Base-by-base conservation (phyloP, 2,797 vertebrate genomes). In the Acipenser ruthenus region DNA sequence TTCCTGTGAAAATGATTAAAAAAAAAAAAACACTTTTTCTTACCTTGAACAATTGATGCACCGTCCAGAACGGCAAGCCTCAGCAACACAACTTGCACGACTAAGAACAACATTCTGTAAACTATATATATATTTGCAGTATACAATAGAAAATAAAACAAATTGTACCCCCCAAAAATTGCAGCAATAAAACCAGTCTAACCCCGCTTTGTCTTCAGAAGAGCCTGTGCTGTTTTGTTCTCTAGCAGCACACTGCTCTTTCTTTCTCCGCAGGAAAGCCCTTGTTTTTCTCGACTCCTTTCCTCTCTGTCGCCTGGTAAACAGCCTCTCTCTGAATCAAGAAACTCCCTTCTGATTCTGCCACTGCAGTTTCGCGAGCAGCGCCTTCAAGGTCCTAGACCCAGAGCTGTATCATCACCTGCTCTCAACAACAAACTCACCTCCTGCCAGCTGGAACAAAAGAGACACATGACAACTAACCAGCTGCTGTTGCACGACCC, bases 11-110 rank as follows among this genome's bases (percentile, higher is more conserved):
- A 23, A 23, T 1, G 3, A 23, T n/a, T n/a, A 23, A 23, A 23
- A 23, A 37, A 37, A 37, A 37, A 37, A 37, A 37, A 37, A 37
- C 15, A 18, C 23, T 18, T 51, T 49, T 11, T 51, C 67, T 75
- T 88, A 89, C 89, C 88, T 82, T 74, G 65, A 64, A 68, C 70
- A 68, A 71, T 69, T 49, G 80, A 67, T 15, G 80, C 73, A 7
- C 71, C 76, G 61, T 75, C 70, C 73, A 78, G 78, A 9, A 77
- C 62, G 65, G 68, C 72, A 15, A 75, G 70, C 52, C 74, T 79
- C 50, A 88, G 66, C 64, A 84, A 73, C 76, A 83, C 69, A 67
- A 84, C 68, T 67, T 86, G 81, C 74, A 87, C 9, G 7, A 37
- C 23, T 37, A 70, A 79, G 13, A 81, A 62, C 66, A 85, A 72